Conservation (phyloP, 2,113 vertebrate species). For the Fukomys damarensis region DNA sequence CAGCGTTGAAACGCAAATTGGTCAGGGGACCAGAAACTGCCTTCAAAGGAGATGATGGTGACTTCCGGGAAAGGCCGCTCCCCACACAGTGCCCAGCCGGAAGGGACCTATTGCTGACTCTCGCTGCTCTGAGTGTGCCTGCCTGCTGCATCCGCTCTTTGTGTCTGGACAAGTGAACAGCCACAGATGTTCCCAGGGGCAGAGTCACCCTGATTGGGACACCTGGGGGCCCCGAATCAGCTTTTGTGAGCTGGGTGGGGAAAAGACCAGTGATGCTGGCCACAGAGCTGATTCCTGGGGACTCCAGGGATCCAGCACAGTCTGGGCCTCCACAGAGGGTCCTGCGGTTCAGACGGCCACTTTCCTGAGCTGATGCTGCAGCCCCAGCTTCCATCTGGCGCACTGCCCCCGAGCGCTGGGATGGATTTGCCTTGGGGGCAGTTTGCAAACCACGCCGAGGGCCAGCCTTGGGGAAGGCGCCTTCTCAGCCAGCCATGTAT, state of each 20-base stretch:
- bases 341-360: not conserved
- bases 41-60: not conserved
- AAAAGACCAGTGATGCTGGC: not conserved
- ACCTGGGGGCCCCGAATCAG: not conserved
- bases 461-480: not conserved
- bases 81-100: not conserved
- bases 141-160: not conserved
- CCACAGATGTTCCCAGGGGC: not conserved
- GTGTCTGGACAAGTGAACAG: not conserved
- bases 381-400: rapidly evolving
- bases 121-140: not conserved
- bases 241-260: not conserved
- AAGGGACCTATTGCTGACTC: not conserved
- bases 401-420: not conserved
- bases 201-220: not conserved
- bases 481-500: not conserved
- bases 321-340: too few relatives aligned
- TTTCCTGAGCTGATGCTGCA: not conserved
- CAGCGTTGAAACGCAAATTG: too few relatives aligned
- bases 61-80: not conserved
- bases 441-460: not conserved
- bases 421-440: not conserved
- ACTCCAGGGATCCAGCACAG: too few relatives aligned
- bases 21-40: too few relatives aligned
- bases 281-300: too few relatives aligned